Evolutionary conservation across 1,140 invertebrate genomes (phyloP).

Genomic region (Centruroides vittatus): DNA sequence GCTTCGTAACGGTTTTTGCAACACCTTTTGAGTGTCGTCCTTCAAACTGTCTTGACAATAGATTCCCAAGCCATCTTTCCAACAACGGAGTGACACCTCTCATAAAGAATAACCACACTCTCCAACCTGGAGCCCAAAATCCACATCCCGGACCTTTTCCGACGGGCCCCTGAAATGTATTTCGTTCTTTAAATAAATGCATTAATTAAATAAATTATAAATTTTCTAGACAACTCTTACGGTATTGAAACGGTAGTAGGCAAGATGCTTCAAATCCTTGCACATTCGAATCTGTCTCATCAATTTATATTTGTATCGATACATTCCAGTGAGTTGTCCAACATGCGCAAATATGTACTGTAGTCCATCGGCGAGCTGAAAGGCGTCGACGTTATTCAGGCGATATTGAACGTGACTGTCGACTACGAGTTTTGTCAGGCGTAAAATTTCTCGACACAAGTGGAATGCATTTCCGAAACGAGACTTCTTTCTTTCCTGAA

Average conservation of each 20-base stretch:
- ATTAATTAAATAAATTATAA: not conserved
- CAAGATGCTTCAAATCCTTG: slow-evolving; percentile 98
- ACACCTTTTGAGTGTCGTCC: slow-evolving; percentile 97
- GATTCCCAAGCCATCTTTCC: slow-evolving; percentile 95
- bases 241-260: slow-evolving; percentile 99
- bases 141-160: slow-evolving; percentile 99
- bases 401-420: slow-evolving; percentile 99
- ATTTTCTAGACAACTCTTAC: slow-evolving; percentile 38
- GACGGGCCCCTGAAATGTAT: slow-evolving; percentile 52
- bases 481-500: slow-evolving; percentile 81
- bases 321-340: slow-evolving; percentile 99
- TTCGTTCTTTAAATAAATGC: not conserved
- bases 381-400: slow-evolving; percentile 98
- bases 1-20: slow-evolving; percentile 99
- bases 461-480: slow-evolving; percentile 99
- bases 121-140: slow-evolving; percentile 98
- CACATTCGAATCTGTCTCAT: slow-evolving; percentile 99
- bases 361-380: slow-evolving; percentile 94
- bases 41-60: slow-evolving; percentile 96
- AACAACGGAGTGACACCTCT: slow-evolving; percentile 93
- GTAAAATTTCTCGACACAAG: slow-evolving; percentile 93
- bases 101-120: slow-evolving; percentile 99
- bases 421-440: slow-evolving; percentile 94
- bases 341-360: slow-evolving; percentile 99
- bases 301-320: slow-evolving; percentile 98